Evolutionary conservation across 1,140 invertebrate genomes (phyloP), one percentile per base, ranked within the genome.

Genomic region (Belonocnema kinseyi): DNA sequence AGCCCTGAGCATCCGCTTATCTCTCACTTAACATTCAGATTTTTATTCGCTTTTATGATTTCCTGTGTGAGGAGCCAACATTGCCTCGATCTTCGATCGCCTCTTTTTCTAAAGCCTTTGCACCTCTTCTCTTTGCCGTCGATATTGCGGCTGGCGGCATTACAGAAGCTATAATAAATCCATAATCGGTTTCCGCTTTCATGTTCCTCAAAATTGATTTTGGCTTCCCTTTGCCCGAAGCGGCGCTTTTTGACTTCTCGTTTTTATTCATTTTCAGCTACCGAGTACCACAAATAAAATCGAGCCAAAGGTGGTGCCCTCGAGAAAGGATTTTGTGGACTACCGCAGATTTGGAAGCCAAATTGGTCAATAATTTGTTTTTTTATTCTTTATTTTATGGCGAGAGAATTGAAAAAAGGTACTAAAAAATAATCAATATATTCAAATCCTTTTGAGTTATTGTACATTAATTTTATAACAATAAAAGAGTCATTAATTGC

Each of bases 1-100:
- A 88, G 78, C 76, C 74, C 50, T 16, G 52, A 72, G 61, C 50
- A 71, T 58, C 75, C 78, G 53, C 84, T 86, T 86, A 81, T 81
- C 84, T 85, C 71, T 79, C 84, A 78, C 81, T 82, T 84, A 81
- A 77, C 79, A 82, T 86, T 87, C 80, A 66, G 78, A 88, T 87
- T 88, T 87, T 89, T 84, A 89, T 89, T 80, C 79, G 71, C 86
- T 88, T 83, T 87, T 88, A 88, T 76, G 85, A 89, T 89, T 89
- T 87, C 84, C 85, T 85, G 77, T 78, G 77, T 80, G 74, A 81
- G 79, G 75, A 76, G 5, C 70, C 76, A 70, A 72, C 66, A 58
- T 83, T 77, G 85, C 85, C 82, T 78, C 87, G 87, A 87, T 85
- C 80, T 78, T 10, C 21, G 77, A 80, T 81, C 80, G 72, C 53